These are phyloP conservation scores for Odocoileus hemionus DNA, from an alignment of 2,113 vertebrate species.

Conservation along the genomic window DNA sequence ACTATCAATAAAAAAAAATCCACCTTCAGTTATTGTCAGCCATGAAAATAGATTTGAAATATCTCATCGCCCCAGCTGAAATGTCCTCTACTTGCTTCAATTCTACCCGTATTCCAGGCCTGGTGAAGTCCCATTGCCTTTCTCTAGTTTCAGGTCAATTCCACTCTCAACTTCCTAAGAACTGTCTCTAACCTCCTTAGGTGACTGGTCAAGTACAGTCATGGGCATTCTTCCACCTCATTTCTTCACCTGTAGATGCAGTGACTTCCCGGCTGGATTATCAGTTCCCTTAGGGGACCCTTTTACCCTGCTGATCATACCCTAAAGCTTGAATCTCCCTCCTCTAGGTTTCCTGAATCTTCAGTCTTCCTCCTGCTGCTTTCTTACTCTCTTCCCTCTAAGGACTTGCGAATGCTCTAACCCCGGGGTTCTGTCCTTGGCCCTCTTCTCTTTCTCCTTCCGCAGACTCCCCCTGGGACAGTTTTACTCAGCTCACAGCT, in stretches of 20 bases:
- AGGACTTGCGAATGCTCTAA: background rate
- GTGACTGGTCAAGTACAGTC: background rate
- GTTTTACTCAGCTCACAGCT: background rate
- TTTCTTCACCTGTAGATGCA: background rate
- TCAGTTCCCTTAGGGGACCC: background rate
- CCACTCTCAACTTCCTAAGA: background rate
- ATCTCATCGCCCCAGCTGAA: background rate
- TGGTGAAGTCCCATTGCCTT: background rate
- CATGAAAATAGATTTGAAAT: background rate
- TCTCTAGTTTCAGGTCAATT: background rate
- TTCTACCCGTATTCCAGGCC: background rate
- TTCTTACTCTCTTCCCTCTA: background rate
- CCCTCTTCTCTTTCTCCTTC: background rate
- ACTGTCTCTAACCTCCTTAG: background rate
- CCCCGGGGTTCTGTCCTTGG: background rate
- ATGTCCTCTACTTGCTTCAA: background rate
- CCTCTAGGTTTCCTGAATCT: no score
- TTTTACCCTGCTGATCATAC: background rate
- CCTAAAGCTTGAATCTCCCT: background rate
- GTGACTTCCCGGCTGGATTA: background rate
- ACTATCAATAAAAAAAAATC: background rate
- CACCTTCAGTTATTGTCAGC: background rate
- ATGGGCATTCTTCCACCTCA: background rate
- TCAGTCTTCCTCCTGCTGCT: no score
- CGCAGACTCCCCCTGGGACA: background rate